These are phyloP conservation scores for Heliothis subflexa DNA, from an alignment of 1,140 invertebrate species.

Conservation along the genomic window DNA sequence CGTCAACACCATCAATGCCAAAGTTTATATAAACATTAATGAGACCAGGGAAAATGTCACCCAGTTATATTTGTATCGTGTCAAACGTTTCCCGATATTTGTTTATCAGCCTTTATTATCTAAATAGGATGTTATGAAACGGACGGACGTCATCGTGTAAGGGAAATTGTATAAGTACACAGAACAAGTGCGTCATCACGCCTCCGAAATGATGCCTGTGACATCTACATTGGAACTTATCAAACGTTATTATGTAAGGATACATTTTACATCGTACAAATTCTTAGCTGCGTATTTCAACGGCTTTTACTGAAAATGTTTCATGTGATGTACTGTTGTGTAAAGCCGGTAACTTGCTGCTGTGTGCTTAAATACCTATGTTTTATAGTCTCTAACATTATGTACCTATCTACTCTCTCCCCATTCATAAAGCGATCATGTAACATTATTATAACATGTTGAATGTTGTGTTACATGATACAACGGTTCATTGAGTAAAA, in stretches of 20 bases:
- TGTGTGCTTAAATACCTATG: neutral
- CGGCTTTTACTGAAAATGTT: slow-evolving; percentile 7
- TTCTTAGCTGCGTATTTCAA: slow-evolving; percentile 19
- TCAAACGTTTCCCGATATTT: slow-evolving; percentile 57
- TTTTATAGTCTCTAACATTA: slow-evolving; percentile 10
- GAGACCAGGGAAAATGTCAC: slow-evolving; percentile 60
- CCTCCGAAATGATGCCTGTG: slow-evolving; percentile 49
- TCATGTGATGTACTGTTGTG: neutral
- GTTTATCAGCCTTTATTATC: slow-evolving; percentile 72
- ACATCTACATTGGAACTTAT: slow-evolving; percentile 42
- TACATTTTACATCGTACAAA: slow-evolving; percentile 33
- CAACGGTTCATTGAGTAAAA: slow-evolving; percentile 1
- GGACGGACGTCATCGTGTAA: slow-evolving; percentile 64
- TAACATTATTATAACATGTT: neutral
- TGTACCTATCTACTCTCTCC: neutral
- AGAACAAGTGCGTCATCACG: slow-evolving; percentile 58
- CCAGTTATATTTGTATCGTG: slow-evolving; percentile 57
- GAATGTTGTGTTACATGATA: neutral
- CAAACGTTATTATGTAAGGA: slow-evolving; percentile 43
- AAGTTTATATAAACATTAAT: slow-evolving; percentile 55
- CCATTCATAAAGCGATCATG: neutral
- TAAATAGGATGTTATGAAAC: slow-evolving; percentile 73
- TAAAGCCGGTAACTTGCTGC: neutral
- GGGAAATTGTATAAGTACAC: slow-evolving; percentile 46
- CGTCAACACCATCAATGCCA: slow-evolving; percentile 43